Conservation (phyloP, 2,113 vertebrate species). For the Petaurus breviceps region DNA sequence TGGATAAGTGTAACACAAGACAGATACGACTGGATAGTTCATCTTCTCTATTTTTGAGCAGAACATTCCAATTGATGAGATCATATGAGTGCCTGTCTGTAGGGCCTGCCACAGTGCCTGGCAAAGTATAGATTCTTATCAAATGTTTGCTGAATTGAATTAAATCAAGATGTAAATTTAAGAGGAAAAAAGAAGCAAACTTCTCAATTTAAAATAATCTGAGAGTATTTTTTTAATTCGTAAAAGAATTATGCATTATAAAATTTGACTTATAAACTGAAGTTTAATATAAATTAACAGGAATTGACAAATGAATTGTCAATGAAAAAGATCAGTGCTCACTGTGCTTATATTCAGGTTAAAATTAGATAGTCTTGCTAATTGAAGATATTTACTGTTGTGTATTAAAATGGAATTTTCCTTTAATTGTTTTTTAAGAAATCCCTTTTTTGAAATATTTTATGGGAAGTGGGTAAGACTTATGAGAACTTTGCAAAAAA, state of each 20-base stretch:
- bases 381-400: neutral
- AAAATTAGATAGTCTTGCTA: neutral
- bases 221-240: neutral
- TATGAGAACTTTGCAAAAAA: neutral
- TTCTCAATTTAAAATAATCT: neutral
- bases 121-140: no score
- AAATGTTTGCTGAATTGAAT: neutral
- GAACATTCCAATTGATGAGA: neutral
- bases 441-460: slow-evolving; percentile 21
- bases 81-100: neutral
- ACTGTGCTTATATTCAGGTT: neutral
- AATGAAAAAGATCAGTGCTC: neutral
- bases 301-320: neutral
- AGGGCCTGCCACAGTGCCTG: no score
- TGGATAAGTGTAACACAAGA: neutral
- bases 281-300: neutral
- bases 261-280: neutral
- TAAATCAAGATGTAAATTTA: neutral
- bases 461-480: neutral
- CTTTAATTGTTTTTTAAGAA: neutral
- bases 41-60: neutral
- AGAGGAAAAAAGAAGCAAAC: neutral
- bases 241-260: neutral
- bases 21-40: neutral
- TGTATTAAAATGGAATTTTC: neutral